These are phyloP conservation scores for Strongylocentrotus purpuratus DNA, from an alignment of 35 echinoderm and acorn worm species.

Conservation along the genomic window DNA sequence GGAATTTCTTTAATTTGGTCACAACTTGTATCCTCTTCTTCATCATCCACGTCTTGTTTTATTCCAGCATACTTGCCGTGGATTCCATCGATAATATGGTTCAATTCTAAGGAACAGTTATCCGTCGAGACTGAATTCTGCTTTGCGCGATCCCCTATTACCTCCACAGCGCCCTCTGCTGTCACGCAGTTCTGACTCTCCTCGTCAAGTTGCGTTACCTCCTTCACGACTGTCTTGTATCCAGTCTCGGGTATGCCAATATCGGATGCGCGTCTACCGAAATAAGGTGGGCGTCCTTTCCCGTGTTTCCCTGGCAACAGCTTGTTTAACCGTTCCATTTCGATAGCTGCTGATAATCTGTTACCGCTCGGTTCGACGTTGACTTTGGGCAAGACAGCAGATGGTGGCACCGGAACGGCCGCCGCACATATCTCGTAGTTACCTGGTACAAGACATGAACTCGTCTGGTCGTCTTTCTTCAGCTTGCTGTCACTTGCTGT, in stretches of 20 bases:
- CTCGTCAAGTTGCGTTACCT: not conserved
- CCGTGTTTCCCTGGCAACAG: conserved; percentile 13
- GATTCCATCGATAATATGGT: not conserved
- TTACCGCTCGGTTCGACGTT: not conserved
- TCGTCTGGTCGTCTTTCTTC: not conserved
- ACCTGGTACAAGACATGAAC: not conserved
- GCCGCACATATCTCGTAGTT: not conserved
- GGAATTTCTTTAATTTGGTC: not conserved
- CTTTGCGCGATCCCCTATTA: not conserved
- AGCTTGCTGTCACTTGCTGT: not conserved
- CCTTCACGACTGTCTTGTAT: not conserved
- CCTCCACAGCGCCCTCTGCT: not conserved
- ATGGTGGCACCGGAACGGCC: not conserved
- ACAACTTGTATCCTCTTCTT: not conserved
- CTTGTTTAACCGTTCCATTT: not conserved
- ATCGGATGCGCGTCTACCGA: not conserved
- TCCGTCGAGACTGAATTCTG: not conserved
- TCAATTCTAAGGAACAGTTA: not conserved
- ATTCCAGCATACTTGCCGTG: not conserved
- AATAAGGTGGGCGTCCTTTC: not conserved
- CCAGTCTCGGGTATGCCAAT: not conserved
- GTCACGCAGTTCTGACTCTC: not conserved
- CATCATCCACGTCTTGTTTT: not conserved
- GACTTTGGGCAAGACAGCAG: not conserved
- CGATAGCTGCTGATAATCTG: not conserved